These are phyloP conservation scores for Lasiurus borealis DNA, from an alignment of 2,113 vertebrate genomes.

Conservation along the genomic window DNA sequence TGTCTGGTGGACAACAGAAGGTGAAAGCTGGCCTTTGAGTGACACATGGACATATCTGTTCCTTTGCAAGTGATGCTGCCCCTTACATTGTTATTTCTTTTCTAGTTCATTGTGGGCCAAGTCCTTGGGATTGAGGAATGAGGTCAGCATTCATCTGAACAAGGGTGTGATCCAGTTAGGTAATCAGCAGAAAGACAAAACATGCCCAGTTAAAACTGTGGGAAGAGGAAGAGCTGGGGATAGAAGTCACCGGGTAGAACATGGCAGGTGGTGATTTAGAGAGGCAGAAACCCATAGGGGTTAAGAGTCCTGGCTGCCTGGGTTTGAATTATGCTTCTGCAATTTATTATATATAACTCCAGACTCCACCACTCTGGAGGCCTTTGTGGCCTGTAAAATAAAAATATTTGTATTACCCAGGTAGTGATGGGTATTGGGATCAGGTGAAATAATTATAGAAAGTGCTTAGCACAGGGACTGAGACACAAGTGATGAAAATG, in stretches of 20 bases:
- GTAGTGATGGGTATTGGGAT: not conserved
- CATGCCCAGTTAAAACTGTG: not conserved
- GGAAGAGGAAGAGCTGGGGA: not conserved
- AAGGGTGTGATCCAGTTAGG: not conserved
- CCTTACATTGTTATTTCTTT: not conserved
- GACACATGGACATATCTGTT: rapidly evolving
- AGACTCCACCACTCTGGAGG: not conserved
- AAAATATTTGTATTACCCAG: constrained; percentile 6
- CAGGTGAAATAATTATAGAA: not conserved
- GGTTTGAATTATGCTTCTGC: not conserved
- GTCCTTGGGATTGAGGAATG: not conserved
- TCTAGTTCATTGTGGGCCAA: not conserved
- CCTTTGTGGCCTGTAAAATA: constrained; percentile 8
- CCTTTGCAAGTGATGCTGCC: not conserved
- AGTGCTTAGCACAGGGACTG: not conserved
- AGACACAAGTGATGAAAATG: not conserved
- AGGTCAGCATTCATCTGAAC: not conserved
- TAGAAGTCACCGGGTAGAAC: not conserved
- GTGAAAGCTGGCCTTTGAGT: not conserved
- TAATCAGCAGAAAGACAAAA: not conserved
- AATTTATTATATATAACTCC: not conserved
- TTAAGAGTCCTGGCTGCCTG: not conserved
- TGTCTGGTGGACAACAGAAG: not conserved
- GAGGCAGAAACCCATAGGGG: not conserved
- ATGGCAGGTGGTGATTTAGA: not conserved